Evolutionary conservation across 2,113 vertebrate species (phyloP), one percentile per base, ranked within the genome.

Genomic region (Empidonax alnorum): DNA sequence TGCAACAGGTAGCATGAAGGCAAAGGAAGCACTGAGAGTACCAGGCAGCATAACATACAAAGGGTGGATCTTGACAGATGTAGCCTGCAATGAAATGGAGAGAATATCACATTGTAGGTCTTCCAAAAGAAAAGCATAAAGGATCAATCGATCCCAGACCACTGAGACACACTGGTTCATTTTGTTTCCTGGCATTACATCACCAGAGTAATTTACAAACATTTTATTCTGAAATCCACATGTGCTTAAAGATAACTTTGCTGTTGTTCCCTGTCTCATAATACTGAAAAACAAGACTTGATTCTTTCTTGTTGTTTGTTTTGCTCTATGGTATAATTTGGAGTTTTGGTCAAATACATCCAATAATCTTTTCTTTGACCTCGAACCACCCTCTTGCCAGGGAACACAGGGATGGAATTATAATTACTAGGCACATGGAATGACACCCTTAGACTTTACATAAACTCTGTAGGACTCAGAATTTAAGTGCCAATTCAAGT

Each of bases 1-100:
- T 50, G 99, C 99, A 65, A 99, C 99, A 12, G 99, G 99, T 35
- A 99, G 92, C 99, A 99, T 99, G 98, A 99, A 99, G 87, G 99
- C 99, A 58, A 99, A 99, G 7, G 99, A 99, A 4, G 99, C 97
- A 25, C 99, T 99, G 86, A 99, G 98, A 10, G 99, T 99, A 69
- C 98, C 98, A 25, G 99, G 99, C 74, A 99, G 97, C 99, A 99
- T 99, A 96, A 99, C 90, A 39, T 99, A 99, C 66, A 99, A 93
- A 4, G 99, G 99, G 77, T 99, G 98, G 89, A 99, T 98, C 89
- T 97, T 97, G n/a, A 99, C 97, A 90, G 99, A 98, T 67, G 98
- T 97, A 71, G 99, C 98, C 99, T 99, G 98, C 42, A 62, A 90
- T 61, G 85, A 81, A 94, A 68, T 47, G n/a, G 21, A 61, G 22